These are phyloP conservation scores for Tonatia bakeri DNA, from an alignment of 2,113 vertebrate species.

Conservation along the genomic window DNA sequence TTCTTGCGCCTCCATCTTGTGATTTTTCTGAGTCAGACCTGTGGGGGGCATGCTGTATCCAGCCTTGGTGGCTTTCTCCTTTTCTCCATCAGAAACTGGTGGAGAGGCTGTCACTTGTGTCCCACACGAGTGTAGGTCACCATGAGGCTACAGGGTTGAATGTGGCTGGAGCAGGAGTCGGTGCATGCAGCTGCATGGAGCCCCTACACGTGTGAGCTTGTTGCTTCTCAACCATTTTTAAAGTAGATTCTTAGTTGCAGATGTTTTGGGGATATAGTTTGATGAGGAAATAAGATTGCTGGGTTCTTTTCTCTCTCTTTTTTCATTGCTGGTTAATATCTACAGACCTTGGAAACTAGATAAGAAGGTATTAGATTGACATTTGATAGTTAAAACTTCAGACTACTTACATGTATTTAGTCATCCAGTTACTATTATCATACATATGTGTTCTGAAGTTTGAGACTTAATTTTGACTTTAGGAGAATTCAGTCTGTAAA, in stretches of 20 bases:
- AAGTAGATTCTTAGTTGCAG: background rate
- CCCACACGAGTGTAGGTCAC: too few species aligned
- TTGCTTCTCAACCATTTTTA: too few species aligned
- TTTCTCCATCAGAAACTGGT: too few species aligned
- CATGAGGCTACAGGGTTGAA: too few species aligned
- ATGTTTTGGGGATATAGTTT: background rate
- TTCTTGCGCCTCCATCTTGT: too few species aligned
- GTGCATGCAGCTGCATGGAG: too few species aligned
- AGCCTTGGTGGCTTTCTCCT: too few species aligned
- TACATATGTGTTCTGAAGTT: background rate
- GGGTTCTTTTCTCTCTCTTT: background rate
- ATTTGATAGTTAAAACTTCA: background rate
- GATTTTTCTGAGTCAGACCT: too few species aligned
- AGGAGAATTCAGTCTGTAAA: background rate
- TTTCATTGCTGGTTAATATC: background rate
- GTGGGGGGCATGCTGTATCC: too few species aligned
- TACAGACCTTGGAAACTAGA: conserved; percentile 25
- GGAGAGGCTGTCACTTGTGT: too few species aligned
- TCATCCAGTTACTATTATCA: background rate
- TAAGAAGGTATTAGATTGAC: background rate
- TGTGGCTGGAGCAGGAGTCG: too few species aligned
- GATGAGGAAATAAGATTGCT: background rate
- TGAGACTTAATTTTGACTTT: background rate
- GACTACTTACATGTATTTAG: background rate
- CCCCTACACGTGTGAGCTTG: too few species aligned